Evolutionary conservation across 1,140 invertebrate species (phyloP).

Genomic region (Calliphora vicina): DNA sequence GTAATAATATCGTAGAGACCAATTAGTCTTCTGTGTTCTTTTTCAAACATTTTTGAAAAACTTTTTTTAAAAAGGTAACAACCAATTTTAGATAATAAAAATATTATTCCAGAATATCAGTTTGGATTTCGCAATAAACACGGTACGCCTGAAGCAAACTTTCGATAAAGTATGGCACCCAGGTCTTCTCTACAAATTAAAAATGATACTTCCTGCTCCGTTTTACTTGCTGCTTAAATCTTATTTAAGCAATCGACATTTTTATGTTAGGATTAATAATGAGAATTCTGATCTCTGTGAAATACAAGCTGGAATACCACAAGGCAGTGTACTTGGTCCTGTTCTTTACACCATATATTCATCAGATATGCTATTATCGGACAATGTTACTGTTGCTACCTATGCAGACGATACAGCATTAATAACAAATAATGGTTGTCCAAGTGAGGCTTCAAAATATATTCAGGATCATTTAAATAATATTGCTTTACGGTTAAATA

Average conservation of each 20-base stretch:
- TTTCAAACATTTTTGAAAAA: constrained; percentile 54
- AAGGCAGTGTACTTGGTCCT: constrained; percentile 40
- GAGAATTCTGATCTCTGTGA: not conserved
- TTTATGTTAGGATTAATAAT: not conserved
- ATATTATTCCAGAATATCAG: constrained; percentile 44
- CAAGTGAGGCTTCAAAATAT: not conserved
- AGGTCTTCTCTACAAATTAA: constrained; percentile 18
- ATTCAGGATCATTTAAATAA: not conserved
- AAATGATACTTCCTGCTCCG: not conserved
- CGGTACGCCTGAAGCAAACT: not conserved
- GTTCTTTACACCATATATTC: constrained; percentile 27
- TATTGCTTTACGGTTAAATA: constrained; percentile 28
- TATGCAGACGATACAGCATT: constrained; percentile 39
- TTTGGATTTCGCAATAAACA: constrained; percentile 49
- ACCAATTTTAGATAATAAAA: constrained; percentile 32
- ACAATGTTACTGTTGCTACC: constrained; percentile 17
- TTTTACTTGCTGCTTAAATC: not conserved
- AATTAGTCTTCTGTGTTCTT: constrained; percentile 45
- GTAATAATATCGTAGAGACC: not conserved
- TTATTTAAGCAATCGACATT: constrained; percentile 16
- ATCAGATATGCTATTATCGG: not conserved
- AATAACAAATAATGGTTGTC: not conserved
- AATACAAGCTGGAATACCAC: constrained; percentile 37
- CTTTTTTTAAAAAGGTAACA: constrained; percentile 46
- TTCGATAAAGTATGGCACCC: constrained; percentile 39